Percentiles rank a stretch among this genome's conserved stretches.
These are phyloP conservation scores for Conistra vaccinii DNA, from an alignment of 2,888 invertebrate genomes.

Conservation along the genomic window DNA sequence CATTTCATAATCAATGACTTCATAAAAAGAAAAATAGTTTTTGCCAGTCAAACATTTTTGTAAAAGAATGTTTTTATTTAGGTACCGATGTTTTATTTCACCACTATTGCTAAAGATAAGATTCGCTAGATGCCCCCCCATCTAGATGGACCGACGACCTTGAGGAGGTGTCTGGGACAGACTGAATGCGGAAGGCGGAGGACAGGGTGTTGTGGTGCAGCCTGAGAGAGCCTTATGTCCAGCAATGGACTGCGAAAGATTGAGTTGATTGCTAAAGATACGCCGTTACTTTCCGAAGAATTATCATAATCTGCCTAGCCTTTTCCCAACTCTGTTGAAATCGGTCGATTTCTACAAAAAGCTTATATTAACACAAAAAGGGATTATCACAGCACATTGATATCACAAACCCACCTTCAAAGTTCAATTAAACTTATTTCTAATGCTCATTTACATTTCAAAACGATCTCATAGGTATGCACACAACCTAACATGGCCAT, in stretches of 20 bases:
- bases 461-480: conserved; percentile 17
- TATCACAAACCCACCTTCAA: not conserved
- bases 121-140: not conserved
- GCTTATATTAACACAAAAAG: not conserved
- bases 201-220: not conserved
- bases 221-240: too few species aligned
- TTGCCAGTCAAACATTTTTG: not conserved
- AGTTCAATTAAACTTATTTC: not conserved
- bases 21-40: too few species aligned
- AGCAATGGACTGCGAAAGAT: too few species aligned
- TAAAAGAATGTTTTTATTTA: not conserved
- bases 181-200: not conserved
- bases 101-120: not conserved
- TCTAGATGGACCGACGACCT: not conserved
- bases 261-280: not conserved
- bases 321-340: not conserved
- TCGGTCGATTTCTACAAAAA: too few species aligned
- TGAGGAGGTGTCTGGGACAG: not conserved
- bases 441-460: conserved; percentile 13
- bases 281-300: not conserved
- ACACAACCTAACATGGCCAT: conserved; percentile 52
- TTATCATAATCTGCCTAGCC: too few species aligned
- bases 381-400: not conserved
- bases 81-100: not conserved
- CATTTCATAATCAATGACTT: too few species aligned